phyloP scores from a whole-genome alignment of 2,797 vertebrate species.

The Huso huso region DNA sequence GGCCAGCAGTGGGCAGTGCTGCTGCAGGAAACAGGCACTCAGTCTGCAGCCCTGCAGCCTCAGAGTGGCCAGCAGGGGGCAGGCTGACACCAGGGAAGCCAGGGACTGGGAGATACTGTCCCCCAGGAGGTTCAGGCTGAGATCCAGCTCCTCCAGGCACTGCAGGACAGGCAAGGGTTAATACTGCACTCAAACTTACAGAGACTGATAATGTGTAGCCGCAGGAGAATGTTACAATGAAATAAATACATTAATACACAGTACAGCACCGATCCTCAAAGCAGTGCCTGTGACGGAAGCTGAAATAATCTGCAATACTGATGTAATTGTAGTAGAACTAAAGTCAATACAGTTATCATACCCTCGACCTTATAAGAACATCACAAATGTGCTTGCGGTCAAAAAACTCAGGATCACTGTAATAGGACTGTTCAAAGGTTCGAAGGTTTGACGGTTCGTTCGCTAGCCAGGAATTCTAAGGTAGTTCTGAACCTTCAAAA shows the following conservation, averaged over 20 bases:
- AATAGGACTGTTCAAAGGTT: too few species aligned
- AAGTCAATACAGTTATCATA: too few species aligned
- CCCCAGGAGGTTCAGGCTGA: conserved; percentile 76
- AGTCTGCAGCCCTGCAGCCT: conserved; percentile 69
- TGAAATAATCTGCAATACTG: not conserved
- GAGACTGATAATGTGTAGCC: not conserved
- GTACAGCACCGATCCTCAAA: not conserved
- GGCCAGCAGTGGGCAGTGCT: conserved; percentile 57
- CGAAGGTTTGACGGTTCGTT: too few species aligned
- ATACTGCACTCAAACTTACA: not conserved
- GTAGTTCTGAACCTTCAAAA: too few species aligned
- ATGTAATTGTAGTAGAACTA: too few species aligned
- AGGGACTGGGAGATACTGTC: conserved; percentile 59
- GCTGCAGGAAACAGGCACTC: conserved; percentile 58
- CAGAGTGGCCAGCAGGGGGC: conserved; percentile 63
- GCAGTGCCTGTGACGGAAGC: not conserved
- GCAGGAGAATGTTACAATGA: not conserved
- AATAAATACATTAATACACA: not conserved
- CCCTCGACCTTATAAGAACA: too few species aligned
- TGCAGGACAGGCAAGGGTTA: conserved; percentile 26
- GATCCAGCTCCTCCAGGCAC: conserved; percentile 75
- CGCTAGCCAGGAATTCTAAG: too few species aligned
- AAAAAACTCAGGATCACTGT: too few species aligned
- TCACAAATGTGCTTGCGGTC: too few species aligned
- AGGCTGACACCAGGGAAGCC: conserved; percentile 58